Conservation (phyloP, 2,113 vertebrate genomes). For the Fregata magnificens region DNA sequence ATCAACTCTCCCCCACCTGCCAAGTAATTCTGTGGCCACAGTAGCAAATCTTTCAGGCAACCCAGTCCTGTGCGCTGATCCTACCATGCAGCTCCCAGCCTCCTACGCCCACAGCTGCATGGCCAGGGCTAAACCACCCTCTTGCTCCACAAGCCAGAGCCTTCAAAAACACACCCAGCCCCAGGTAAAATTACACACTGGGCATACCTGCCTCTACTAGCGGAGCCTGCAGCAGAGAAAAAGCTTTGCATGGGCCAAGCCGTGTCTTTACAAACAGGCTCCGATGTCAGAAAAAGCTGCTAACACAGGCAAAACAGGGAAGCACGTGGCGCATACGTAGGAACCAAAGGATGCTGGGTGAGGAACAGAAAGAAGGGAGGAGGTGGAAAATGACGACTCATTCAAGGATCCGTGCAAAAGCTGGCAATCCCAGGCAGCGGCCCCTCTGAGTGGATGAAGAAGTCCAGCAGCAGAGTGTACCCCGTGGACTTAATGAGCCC, state of each 20-base stretch:
- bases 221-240: not conserved
- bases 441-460: not conserved
- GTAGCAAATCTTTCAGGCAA: not conserved
- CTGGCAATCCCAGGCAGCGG: not conserved
- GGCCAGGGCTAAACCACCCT: not conserved
- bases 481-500: rapidly evolving
- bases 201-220: not conserved
- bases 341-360: conserved; percentile 6
- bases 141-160: not conserved
- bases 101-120: not conserved
- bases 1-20: not conserved
- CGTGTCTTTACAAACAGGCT: not conserved
- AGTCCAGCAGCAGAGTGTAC: not conserved
- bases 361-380: conserved; percentile 12
- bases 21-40: not conserved
- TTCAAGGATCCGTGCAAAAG: not conserved
- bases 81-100: not conserved
- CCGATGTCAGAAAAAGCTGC: not conserved
- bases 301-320: not conserved
- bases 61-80: not conserved
- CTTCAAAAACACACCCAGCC: not conserved
- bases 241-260: not conserved
- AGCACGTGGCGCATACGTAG: not conserved
- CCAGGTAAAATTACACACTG: not conserved
- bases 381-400: not conserved